Conservation (phyloP, 2,113 vertebrate genomes). For the Cervus canadensis region DNA sequence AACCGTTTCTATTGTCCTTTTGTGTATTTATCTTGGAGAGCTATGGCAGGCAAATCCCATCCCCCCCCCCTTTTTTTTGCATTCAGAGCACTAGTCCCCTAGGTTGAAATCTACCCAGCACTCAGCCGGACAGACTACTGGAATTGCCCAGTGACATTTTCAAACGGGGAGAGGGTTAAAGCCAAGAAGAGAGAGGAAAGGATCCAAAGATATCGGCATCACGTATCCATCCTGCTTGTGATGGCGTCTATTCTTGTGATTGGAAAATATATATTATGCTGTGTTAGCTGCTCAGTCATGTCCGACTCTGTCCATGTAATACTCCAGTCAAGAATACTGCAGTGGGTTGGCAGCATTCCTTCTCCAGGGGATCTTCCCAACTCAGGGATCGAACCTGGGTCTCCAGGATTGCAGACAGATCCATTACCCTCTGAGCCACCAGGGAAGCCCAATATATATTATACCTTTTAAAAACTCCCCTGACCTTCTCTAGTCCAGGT, state of each 20-base stretch:
- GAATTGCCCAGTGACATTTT: not conserved
- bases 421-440: not conserved
- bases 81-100: rapidly evolving
- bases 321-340: not conserved
- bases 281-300: not conserved
- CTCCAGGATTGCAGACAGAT: not conserved
- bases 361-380: not conserved
- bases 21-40: not conserved
- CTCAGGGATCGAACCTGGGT: not conserved
- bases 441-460: not conserved
- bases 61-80: not conserved
- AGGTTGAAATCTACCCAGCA: not conserved
- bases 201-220: not conserved
- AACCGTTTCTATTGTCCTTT: not conserved
- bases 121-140: not conserved
- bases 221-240: not conserved
- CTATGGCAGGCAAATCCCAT: rapidly evolving
- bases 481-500: not conserved
- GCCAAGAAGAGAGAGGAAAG: not conserved
- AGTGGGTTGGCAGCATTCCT: not conserved
- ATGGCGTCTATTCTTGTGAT: not conserved
- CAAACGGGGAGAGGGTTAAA: not conserved
- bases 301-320: not conserved
- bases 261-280: not conserved
- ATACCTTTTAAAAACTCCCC: not conserved